These are phyloP conservation scores for Drosophila lutescens DNA, from an alignment of 2,888 invertebrate species.

Conservation along the genomic window DNA sequence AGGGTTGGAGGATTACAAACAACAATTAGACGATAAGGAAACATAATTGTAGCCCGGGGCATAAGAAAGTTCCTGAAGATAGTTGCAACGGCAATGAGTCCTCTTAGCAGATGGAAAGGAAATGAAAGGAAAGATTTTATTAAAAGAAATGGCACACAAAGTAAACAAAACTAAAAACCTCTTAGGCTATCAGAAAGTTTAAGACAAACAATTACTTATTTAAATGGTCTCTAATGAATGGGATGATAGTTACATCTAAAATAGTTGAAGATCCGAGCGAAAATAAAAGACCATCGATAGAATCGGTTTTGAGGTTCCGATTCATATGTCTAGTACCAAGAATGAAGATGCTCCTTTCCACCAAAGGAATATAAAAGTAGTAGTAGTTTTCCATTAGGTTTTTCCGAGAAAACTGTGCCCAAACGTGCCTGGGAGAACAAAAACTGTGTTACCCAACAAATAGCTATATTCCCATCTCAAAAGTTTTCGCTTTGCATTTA, in stretches of 20 bases:
- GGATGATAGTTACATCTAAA: not conserved
- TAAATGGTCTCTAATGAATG: conserved; percentile 2
- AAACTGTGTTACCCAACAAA: conserved; percentile 1
- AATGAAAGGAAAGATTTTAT: conserved; percentile 49
- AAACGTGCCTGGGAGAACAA: conserved; percentile 28
- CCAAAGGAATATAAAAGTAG: not conserved
- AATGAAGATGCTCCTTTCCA: not conserved
- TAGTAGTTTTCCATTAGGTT: conserved; percentile 17
- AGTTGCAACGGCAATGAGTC: conserved; percentile 8
- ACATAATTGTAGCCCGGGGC: conserved; percentile 59
- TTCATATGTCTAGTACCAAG: no score
- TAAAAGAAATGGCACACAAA: conserved; percentile 8
- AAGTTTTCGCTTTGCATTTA: conserved; percentile 29
- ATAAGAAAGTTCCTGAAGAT: conserved; percentile 17
- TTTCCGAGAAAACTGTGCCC: conserved; percentile 3
- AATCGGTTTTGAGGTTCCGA: no score
- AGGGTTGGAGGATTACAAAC: conserved; percentile 27
- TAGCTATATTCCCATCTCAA: conserved; percentile 2
- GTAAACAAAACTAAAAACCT: conserved; percentile 1
- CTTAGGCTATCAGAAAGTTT: not conserved
- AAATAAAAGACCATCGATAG: no score
- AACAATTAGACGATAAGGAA: conserved; percentile 69
- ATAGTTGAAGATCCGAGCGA: not conserved
- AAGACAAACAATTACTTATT: not conserved
- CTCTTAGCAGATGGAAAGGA: conserved; percentile 35